Percentiles rank a stretch among this genome's conserved stretches.
These are phyloP conservation scores for Drosophila ezoana DNA, from an alignment of 2,888 invertebrate genomes.

Conservation along the genomic window DNA sequence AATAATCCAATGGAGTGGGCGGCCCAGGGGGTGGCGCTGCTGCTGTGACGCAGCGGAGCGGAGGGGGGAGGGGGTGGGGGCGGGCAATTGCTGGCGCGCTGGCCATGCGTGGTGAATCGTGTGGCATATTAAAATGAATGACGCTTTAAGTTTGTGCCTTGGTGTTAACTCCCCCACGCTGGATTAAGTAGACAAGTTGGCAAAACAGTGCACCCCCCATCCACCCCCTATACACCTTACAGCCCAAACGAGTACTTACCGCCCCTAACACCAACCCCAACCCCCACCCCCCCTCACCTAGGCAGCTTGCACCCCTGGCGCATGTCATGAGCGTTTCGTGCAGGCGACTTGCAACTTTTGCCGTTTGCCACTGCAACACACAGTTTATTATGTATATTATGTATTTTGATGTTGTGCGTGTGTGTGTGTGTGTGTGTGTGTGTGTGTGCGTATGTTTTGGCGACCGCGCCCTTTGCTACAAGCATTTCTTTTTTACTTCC, in stretches of 20 bases:
- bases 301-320: constrained; percentile 33
- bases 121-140: constrained; percentile 76
- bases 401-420: constrained; percentile 16
- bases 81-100: constrained; percentile 25
- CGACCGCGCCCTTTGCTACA: constrained; percentile 40
- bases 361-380: constrained; percentile 42
- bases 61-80: constrained; percentile 2
- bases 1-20: constrained; percentile 56
- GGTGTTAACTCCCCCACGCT: constrained; percentile 58
- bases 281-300: not conserved
- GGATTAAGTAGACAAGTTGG: constrained; percentile 77
- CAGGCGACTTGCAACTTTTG: constrained; percentile 53
- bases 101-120: constrained; percentile 65
- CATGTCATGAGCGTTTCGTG: constrained; percentile 44
- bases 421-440: not conserved
- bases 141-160: constrained; percentile 64
- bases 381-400: constrained; percentile 16
- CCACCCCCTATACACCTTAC: no score
- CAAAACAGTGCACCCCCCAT: constrained; percentile 42
- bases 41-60: not conserved
- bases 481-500: constrained; percentile 23
- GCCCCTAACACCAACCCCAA: not conserved
- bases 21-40: not conserved
- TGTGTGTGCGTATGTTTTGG: constrained; percentile 17
- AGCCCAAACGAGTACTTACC: not conserved